A percentile compares a stretch with the other conserved stretches of the same genome.
phyloP scores from a whole-genome alignment of 2,888 invertebrate genomes.

The Pheosia gnoma region DNA sequence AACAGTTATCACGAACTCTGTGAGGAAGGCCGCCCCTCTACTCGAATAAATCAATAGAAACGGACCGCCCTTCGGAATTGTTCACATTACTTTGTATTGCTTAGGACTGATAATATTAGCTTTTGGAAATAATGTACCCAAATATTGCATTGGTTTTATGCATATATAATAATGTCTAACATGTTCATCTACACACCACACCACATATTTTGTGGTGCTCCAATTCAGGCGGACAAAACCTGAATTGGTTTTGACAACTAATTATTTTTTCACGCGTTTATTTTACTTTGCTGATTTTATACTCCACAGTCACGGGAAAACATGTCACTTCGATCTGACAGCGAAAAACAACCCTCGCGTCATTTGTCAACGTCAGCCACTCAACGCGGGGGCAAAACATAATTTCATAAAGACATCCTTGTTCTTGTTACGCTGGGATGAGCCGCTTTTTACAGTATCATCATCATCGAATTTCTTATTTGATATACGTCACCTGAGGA shows the following conservation, averaged over 20 bases:
- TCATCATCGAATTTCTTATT: constrained; percentile 57
- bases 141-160: too few relatives aligned
- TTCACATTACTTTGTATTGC: constrained; percentile 30
- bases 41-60: constrained; percentile 38
- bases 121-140: neutral
- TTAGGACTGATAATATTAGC: constrained; percentile 5
- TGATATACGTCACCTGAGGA: constrained; percentile 35
- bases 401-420: constrained; percentile 81
- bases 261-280: constrained; percentile 56
- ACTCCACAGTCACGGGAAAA: constrained; percentile 70
- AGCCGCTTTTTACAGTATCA: constrained; percentile 57
- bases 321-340: constrained; percentile 80
- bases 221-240: too few relatives aligned
- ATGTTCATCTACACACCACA: too few relatives aligned
- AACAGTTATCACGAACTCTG: constrained; percentile 29
- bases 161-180: too few relatives aligned
- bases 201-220: too few relatives aligned
- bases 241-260: neutral
- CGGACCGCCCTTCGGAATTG: constrained; percentile 28
- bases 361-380: constrained; percentile 81
- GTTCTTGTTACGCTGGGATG: constrained; percentile 69
- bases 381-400: constrained; percentile 75
- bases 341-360: constrained; percentile 77
- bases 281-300: constrained; percentile 71
- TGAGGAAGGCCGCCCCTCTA: constrained; percentile 24